Evolutionary conservation across 2,113 vertebrate genomes (phyloP).

Genomic region (Pomatorhinus ruficollis): DNA sequence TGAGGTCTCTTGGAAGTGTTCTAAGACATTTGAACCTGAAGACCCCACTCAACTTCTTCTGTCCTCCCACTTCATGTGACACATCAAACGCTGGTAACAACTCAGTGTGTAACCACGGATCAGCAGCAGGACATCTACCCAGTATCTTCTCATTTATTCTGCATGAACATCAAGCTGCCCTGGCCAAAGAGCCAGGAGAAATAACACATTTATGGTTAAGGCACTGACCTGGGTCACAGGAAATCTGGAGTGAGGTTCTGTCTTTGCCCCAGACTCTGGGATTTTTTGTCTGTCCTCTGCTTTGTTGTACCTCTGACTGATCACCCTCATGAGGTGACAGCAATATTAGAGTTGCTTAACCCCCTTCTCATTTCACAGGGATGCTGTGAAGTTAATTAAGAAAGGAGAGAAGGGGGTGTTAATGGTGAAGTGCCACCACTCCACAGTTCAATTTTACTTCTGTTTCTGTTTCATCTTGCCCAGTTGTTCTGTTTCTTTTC

Average conservation of each 20-base stretch:
- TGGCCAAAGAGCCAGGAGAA: neutral
- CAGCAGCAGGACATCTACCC: neutral
- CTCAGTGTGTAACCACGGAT: neutral
- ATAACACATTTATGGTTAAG: neutral
- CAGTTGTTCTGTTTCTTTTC: neutral
- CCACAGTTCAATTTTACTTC: neutral
- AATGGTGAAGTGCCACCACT: neutral
- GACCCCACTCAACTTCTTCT: neutral
- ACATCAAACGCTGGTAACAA: neutral
- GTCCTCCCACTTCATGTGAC: neutral
- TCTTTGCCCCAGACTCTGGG: neutral
- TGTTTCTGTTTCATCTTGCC: neutral
- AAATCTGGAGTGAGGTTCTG: neutral
- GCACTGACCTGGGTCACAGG: neutral
- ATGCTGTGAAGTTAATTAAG: conserved; percentile 35
- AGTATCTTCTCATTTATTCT: neutral
- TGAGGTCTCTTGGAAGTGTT: neutral
- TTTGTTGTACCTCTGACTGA: neutral
- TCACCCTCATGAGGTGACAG: neutral
- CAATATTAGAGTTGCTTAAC: neutral
- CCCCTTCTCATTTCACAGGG: neutral
- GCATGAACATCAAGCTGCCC: neutral
- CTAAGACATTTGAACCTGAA: neutral
- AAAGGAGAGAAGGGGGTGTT: neutral
- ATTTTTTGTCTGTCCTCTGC: neutral